Conservation (phyloP, 2,888 invertebrate species). For the Escarpia spicata region DNA sequence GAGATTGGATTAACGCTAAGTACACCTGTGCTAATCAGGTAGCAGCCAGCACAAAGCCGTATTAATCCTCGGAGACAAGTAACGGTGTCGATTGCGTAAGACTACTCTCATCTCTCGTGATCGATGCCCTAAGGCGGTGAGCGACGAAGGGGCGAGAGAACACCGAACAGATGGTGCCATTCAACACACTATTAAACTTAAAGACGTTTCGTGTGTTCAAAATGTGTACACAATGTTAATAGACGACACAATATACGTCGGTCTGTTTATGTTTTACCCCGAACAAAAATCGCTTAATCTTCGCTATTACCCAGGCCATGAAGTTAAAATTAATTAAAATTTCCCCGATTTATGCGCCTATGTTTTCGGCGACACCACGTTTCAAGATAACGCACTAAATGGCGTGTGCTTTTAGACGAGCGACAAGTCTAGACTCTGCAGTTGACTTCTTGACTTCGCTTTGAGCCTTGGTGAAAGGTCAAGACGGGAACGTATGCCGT, state of each 20-base stretch:
- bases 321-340: too few species aligned
- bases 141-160: background rate
- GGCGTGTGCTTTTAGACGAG: too few species aligned
- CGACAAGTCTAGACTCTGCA: too few species aligned
- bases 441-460: too few species aligned
- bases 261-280: background rate
- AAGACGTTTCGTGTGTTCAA: background rate
- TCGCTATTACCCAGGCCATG: too few species aligned
- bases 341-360: too few species aligned
- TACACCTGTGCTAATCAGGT: constrained; percentile 1
- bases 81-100: constrained; percentile 10
- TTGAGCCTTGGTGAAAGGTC: too few species aligned
- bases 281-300: too few species aligned
- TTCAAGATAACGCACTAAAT: too few species aligned
- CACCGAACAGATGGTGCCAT: background rate
- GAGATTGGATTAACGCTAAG: constrained; percentile 1
- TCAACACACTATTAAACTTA: background rate
- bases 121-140: background rate
- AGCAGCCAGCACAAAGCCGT: background rate
- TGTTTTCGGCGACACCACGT: too few species aligned
- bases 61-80: background rate
- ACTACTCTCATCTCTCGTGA: background rate
- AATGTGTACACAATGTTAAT: background rate
- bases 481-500: too few species aligned
- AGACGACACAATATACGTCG: background rate